A percentile compares a stretch with the other conserved stretches of the same genome.
These are phyloP conservation scores for Tor tambroides DNA, from an alignment of 2,113 vertebrate species.

Conservation along the genomic window DNA sequence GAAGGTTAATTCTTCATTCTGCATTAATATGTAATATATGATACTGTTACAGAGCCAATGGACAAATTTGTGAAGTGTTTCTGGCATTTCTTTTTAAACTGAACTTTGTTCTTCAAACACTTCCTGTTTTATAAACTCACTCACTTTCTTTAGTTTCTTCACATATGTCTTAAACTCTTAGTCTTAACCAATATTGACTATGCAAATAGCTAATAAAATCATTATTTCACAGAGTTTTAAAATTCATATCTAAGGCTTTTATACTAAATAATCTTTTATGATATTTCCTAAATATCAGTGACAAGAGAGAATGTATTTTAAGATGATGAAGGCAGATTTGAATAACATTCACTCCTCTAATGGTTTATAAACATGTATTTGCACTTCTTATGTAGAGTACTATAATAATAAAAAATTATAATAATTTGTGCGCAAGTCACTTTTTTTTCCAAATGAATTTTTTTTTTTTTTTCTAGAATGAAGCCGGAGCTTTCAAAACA, in stretches of 20 bases:
- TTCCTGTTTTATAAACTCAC: background rate
- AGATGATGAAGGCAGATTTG: slow-evolving; percentile 24
- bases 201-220: slow-evolving; percentile 16
- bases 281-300: background rate
- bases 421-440: background rate
- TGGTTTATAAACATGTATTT: slow-evolving; percentile 41
- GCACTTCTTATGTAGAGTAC: slow-evolving; percentile 17
- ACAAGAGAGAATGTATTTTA: slow-evolving; percentile 28
- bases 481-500: too few relatives aligned
- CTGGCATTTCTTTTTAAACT: background rate
- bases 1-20: background rate
- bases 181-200: slow-evolving; percentile 3
- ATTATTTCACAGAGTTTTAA: slow-evolving; percentile 12
- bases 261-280: slow-evolving; percentile 10
- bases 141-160: background rate
- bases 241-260: slow-evolving; percentile 5
- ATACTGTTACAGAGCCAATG: slow-evolving; percentile 31
- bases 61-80: background rate
- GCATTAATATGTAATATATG: background rate
- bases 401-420: slow-evolving; percentile 4
- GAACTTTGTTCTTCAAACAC: background rate
- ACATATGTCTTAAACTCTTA: background rate
- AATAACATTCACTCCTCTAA: slow-evolving; percentile 18
- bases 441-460: background rate
- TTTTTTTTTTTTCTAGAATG: background rate